These are phyloP conservation scores for Saccostrea cuccullata DNA, from an alignment of 1,140 invertebrate genomes.

Conservation along the genomic window DNA sequence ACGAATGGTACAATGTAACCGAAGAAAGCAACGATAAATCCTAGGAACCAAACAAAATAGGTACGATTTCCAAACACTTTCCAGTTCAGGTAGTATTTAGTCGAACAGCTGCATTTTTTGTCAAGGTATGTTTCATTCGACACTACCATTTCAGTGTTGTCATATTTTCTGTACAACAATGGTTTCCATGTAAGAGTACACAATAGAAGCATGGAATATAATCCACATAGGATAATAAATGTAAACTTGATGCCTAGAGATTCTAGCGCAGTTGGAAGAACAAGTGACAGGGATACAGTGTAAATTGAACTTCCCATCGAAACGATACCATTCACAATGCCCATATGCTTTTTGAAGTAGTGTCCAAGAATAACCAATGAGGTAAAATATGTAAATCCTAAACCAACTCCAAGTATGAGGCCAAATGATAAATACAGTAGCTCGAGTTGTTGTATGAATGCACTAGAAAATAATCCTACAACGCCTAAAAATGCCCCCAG, in stretches of 20 bases:
- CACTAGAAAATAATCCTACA: slow-evolving; percentile 88
- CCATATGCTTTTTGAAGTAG: slow-evolving; percentile 90
- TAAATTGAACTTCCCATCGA: slow-evolving; percentile 94
- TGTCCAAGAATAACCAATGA: slow-evolving; percentile 93
- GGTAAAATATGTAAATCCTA: slow-evolving; percentile 92
- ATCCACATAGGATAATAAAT: slow-evolving; percentile 83
- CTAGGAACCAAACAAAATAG: slow-evolving; percentile 91
- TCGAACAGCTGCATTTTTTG: slow-evolving; percentile 69
- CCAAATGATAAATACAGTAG: slow-evolving; percentile 92
- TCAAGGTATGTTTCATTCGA: slow-evolving; percentile 69
- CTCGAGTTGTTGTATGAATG: slow-evolving; percentile 83
- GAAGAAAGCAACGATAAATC: slow-evolving; percentile 90
- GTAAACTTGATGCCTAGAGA: slow-evolving; percentile 82
- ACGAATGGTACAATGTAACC: slow-evolving; percentile 97
- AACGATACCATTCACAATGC: slow-evolving; percentile 93
- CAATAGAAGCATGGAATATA: slow-evolving; percentile 86
- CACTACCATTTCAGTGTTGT: slow-evolving; percentile 57
- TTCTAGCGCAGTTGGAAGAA: slow-evolving; percentile 84
- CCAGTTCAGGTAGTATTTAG: slow-evolving; percentile 83
- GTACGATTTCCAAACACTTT: slow-evolving; percentile 90
- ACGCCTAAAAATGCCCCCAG: slow-evolving; percentile 89
- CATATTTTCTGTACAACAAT: slow-evolving; percentile 73
- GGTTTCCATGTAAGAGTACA: slow-evolving; percentile 92
- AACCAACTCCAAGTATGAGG: slow-evolving; percentile 91
- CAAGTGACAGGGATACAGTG: slow-evolving; percentile 88